These are phyloP conservation scores for Dicrostonyx torquatus DNA, from an alignment of 2,797 vertebrate species.

Conservation along the genomic window DNA sequence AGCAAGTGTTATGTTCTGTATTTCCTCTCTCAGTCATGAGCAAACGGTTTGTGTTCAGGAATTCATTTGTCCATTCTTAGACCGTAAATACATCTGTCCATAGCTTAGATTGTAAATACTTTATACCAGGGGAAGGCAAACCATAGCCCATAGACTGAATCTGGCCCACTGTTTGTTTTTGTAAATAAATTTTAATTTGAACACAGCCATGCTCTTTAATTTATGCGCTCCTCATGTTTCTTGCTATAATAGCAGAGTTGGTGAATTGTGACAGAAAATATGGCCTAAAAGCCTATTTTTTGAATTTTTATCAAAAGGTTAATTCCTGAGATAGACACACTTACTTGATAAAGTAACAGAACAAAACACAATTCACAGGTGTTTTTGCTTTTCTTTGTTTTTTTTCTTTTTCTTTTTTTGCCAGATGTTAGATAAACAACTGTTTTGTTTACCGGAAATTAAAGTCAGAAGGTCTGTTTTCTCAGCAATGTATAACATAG, in stretches of 20 bases:
- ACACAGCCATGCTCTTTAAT: background rate
- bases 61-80: background rate
- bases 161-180: background rate
- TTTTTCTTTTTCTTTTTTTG: background rate
- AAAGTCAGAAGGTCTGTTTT: slow-evolving; percentile 37
- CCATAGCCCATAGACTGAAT: background rate
- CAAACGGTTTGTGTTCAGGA: slow-evolving; percentile 1
- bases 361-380: background rate
- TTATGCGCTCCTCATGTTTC: background rate
- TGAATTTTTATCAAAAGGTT: slow-evolving; percentile 16
- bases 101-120: slow-evolving; percentile 3
- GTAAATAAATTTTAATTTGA: slow-evolving; percentile 48
- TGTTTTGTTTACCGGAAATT: slow-evolving; percentile 39
- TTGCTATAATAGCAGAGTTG: background rate
- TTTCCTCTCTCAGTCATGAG: background rate
- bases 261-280: slow-evolving; percentile 11
- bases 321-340: background rate
- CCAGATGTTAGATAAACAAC: slow-evolving; percentile 14
- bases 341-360: background rate
- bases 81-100: background rate
- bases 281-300: background rate
- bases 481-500: background rate
- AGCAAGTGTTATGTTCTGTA: background rate
- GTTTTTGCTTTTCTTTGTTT: background rate
- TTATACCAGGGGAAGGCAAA: background rate